These are phyloP conservation scores for Lindbergichthys nudifrons DNA, from an alignment of 2,797 vertebrate genomes.

Conservation along the genomic window DNA sequence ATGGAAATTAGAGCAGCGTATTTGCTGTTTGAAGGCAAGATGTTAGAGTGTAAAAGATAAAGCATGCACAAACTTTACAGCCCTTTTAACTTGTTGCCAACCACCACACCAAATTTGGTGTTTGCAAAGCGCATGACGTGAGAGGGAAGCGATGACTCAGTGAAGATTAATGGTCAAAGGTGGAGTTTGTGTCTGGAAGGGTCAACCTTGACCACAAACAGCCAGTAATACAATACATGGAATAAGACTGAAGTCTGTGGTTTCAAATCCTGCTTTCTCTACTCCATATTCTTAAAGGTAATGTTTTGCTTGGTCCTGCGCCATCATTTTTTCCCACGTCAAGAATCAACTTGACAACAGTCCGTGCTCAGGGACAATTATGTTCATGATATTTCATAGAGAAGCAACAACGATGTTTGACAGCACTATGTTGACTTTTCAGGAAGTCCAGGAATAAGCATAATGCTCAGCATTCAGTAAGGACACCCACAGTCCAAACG, in stretches of 20 bases:
- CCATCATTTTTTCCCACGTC: conserved; percentile 40
- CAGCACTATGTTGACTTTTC: conserved; percentile 66
- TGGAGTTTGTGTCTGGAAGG: conserved; percentile 26
- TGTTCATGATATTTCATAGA: conserved; percentile 46
- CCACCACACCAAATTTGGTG: conserved; percentile 38
- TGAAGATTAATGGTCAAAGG: conserved; percentile 37
- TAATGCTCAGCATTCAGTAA: conserved; percentile 48
- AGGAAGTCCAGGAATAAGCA: conserved; percentile 53
- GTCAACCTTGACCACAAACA: conserved; percentile 42
- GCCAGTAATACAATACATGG: conserved; percentile 33
- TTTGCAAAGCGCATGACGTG: not conserved
- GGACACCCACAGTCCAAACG: conserved; percentile 48
- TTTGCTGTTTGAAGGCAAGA: conserved; percentile 46
- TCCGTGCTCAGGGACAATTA: conserved; percentile 49
- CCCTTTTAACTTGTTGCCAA: not conserved
- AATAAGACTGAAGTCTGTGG: conserved; percentile 50
- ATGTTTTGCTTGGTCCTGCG: conserved; percentile 52
- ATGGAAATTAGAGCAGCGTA: conserved; percentile 64
- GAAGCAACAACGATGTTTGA: conserved; percentile 59
- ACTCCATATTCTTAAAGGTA: conserved; percentile 45
- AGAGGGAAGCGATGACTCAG: conserved; percentile 27
- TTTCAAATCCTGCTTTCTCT: conserved; percentile 40
- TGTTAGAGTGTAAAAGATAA: conserved; percentile 39
- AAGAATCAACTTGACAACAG: conserved; percentile 54
- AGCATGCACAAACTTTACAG: conserved; percentile 3